Evolutionary conservation across 2,888 invertebrate genomes (phyloP).

Genomic region (Chironomus tentans): DNA sequence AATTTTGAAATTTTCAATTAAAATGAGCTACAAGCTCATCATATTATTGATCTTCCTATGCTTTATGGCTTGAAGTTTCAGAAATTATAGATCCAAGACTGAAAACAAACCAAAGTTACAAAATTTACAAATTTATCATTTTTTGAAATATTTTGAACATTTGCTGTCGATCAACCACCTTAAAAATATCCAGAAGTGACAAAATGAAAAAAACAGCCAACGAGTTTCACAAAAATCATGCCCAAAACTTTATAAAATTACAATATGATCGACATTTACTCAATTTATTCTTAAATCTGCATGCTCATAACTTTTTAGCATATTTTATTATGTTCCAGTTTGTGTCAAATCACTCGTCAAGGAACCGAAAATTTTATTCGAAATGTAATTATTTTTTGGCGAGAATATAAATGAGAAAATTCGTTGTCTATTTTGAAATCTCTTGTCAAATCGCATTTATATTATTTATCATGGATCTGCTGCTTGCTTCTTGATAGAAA

Average conservation of each 20-base stretch:
- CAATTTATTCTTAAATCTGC: not conserved
- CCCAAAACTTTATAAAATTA: not conserved
- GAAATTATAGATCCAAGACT: too few relatives aligned
- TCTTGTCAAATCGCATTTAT: slow-evolving; percentile 8
- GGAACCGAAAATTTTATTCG: not conserved
- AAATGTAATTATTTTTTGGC: slow-evolving; percentile 5
- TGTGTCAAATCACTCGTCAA: not conserved
- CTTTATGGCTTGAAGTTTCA: too few relatives aligned
- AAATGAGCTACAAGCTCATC: too few relatives aligned
- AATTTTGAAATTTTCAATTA: too few relatives aligned
- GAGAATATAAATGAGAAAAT: not conserved
- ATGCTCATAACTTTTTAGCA: not conserved
- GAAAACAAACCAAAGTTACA: too few relatives aligned
- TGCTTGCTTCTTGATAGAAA: not conserved
- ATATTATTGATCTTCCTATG: too few relatives aligned
- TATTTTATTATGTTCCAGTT: not conserved
- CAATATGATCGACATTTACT: not conserved
- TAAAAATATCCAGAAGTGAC: too few relatives aligned
- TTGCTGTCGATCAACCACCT: too few relatives aligned
- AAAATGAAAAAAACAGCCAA: not conserved
- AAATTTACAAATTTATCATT: too few relatives aligned
- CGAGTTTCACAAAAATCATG: not conserved
- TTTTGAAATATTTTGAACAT: too few relatives aligned
- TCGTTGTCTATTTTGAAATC: not conserved
- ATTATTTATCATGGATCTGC: not conserved